Evolutionary conservation across 1,140 invertebrate genomes (phyloP), one percentile per base, ranked within the genome.

Genomic region (Heterodera carotae): DNA sequence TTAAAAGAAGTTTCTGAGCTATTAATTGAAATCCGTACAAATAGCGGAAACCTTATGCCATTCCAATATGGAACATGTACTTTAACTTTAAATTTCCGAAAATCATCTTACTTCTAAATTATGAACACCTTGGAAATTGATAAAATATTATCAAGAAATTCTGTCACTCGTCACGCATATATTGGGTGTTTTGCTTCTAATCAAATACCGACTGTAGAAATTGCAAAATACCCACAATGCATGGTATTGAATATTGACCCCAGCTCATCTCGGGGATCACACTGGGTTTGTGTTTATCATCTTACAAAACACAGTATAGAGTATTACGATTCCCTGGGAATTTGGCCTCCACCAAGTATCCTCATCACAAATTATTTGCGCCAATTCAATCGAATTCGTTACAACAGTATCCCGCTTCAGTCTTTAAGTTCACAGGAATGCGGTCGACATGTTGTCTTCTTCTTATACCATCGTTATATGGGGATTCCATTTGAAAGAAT

Each of bases 81-180:
- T 56, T 18, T 29, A 31, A 53, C 8, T 12, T 29, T 18, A n/a
- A 5, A 69, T 10, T 29, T 43, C 31, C 43, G 31, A 39, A 53
- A 70, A 70, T n/a, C 4, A 22, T 2, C 15, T 5, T 22, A 39
- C 15, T 18, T 43, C 15, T 31, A 15, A 7, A 53, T 27, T 0
- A 70, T 70, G 69, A 43, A 70, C 18, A 70, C 69, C 0, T 15
- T 70, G 0, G 43, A 70, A n/a, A 70, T 70, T 70, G 69, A 70
- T 27, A 70, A 70, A 0, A 70, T 22, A 39, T 18, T 70, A 15
- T 36, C 27, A 3, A 12, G 31, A 15, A 70, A 43, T 15, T 15
- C 27, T 2, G 33, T 39, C 56, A 70, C 69, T 15, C 27, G 69
- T 0, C 27, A 34, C 43, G 27, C 43, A 4, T 70, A 53, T 43